Conservation (phyloP, 1,140 invertebrate genomes). For the Octopus sinensis region DNA sequence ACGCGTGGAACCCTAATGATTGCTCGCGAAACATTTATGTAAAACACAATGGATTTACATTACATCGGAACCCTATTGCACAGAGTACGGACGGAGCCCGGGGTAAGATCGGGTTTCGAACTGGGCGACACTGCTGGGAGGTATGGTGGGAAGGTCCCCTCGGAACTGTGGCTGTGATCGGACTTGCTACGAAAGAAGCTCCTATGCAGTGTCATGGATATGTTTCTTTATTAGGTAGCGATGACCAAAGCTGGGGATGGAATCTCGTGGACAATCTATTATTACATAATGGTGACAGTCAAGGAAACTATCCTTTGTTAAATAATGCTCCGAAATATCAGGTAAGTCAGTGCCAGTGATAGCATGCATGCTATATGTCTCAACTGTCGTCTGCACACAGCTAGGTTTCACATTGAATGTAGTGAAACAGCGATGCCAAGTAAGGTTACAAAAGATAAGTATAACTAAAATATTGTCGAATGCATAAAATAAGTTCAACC, state of each 20-base stretch:
- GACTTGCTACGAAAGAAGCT: constrained; percentile 92
- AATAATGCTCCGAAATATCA: constrained; percentile 98
- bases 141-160: constrained; percentile 98
- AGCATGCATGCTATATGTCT: too few species aligned
- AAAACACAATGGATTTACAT: constrained; percentile 93
- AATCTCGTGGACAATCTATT: constrained; percentile 97
- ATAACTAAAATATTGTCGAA: too few species aligned
- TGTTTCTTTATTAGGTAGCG: constrained; percentile 87
- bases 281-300: constrained; percentile 91
- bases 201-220: constrained; percentile 87
- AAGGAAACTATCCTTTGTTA: constrained; percentile 90
- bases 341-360: constrained; percentile 59
- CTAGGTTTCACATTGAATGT: too few species aligned
- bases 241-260: constrained; percentile 98
- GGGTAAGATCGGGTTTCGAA: constrained; percentile 87
- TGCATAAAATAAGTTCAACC: too few species aligned
- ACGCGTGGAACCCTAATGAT: constrained; percentile 96
- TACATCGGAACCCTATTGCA: constrained; percentile 96
- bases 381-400: too few species aligned
- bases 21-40: constrained; percentile 96
- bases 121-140: constrained; percentile 95
- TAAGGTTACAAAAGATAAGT: too few species aligned
- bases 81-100: constrained; percentile 96
- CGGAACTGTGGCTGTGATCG: constrained; percentile 61
- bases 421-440: too few species aligned